A percentile compares a stretch with the other conserved stretches of the same genome.
Conservation (phyloP, 2,113 vertebrate genomes). For the Potamarius usumacintae region DNA sequence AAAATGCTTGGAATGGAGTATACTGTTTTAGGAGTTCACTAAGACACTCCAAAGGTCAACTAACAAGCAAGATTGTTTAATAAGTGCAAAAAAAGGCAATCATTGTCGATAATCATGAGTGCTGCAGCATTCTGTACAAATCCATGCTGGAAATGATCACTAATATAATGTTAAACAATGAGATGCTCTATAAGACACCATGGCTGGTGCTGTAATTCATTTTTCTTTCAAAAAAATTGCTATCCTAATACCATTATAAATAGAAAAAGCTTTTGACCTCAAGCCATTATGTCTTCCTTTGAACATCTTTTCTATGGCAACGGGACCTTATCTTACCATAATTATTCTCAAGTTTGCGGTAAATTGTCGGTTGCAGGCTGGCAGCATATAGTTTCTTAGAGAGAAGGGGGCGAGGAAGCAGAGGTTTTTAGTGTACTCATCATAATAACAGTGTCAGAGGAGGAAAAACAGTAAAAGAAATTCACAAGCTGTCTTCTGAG, state of each 20-base stretch:
- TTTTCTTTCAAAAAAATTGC: not conserved
- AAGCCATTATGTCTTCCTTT: not conserved
- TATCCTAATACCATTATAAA: not conserved
- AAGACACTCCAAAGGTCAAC: not conserved
- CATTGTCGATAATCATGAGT: not conserved
- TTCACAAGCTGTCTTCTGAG: conserved; percentile 26
- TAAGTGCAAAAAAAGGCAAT: not conserved
- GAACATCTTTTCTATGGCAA: conserved; percentile 36
- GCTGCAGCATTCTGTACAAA: not conserved
- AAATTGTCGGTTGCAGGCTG: conserved; percentile 21
- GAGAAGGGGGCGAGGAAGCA: conserved; percentile 14
- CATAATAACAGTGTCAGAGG: conserved; percentile 45
- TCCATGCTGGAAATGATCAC: not conserved
- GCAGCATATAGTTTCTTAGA: conserved; percentile 20
- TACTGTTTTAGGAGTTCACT: not conserved
- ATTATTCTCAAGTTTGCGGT: conserved; percentile 26
- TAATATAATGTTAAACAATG: conserved; percentile 1
- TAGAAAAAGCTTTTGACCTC: conserved; percentile 6
- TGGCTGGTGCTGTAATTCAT: not conserved
- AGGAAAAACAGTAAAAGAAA: conserved; percentile 31
- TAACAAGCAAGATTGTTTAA: not conserved
- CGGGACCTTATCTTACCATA: conserved; percentile 1
- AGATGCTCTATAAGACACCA: not conserved
- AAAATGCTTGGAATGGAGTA: not conserved
- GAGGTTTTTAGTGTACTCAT: conserved; percentile 15